These are phyloP conservation scores for Argopecten irradians DNA, from an alignment of 1,140 invertebrate species.

Conservation along the genomic window DNA sequence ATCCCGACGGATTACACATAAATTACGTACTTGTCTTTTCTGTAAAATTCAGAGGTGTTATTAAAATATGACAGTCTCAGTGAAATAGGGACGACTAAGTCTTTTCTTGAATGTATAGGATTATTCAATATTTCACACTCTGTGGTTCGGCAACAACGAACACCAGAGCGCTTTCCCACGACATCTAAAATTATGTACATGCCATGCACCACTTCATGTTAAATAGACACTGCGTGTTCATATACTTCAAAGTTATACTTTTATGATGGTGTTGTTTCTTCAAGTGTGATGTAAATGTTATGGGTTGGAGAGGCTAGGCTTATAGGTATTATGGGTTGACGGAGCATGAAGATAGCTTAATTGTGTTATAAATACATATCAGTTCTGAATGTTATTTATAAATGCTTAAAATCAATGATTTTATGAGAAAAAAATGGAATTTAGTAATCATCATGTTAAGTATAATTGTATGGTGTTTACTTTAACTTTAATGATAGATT, in stretches of 20 bases:
- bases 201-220: background rate
- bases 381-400: too few species aligned
- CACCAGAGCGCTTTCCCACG: background rate
- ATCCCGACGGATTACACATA: background rate
- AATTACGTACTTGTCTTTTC: background rate
- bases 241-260: background rate
- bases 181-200: background rate
- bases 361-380: too few species aligned
- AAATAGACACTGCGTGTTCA: background rate
- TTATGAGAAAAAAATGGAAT: too few species aligned
- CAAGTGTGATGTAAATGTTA: background rate
- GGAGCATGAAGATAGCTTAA: too few species aligned
- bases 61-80: background rate
- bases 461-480: too few species aligned
- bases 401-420: too few species aligned
- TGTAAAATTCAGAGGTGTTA: background rate
- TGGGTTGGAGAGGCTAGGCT: too few species aligned
- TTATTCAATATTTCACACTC: background rate
- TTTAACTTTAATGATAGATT: too few species aligned
- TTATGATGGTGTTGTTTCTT: background rate
- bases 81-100: background rate
- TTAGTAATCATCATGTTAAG: too few species aligned
- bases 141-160: background rate
- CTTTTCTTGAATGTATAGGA: background rate
- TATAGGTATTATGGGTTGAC: too few species aligned